A percentile compares a stretch with the other conserved stretches of the same genome.
Evolutionary conservation across 2,888 invertebrate species (phyloP).

Genomic region (Noctuana brunneofusca): DNA sequence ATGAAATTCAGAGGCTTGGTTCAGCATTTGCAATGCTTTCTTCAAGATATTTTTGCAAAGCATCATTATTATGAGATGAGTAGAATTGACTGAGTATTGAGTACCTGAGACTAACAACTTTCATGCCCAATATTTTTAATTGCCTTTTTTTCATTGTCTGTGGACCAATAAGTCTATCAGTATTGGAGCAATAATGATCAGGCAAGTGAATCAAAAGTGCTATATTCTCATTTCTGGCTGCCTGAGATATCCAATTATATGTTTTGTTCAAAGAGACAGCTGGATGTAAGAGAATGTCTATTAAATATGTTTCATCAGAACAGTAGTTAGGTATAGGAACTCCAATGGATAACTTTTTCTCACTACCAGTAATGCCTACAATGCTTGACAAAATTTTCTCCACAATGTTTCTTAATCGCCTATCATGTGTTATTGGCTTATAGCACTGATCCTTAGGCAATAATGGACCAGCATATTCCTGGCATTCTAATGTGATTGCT

Average conservation of each 20-base stretch:
- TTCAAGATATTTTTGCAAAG: constrained; percentile 78
- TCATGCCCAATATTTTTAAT: constrained; percentile 84
- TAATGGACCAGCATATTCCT: constrained; percentile 81
- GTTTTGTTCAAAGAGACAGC: constrained; percentile 60
- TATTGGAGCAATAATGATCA: constrained; percentile 85
- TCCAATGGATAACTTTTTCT: constrained; percentile 71
- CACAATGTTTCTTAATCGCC: constrained; percentile 76
- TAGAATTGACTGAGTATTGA: constrained; percentile 73
- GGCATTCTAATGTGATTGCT: constrained; percentile 84
- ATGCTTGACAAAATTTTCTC: constrained; percentile 72
- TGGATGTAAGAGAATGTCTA: constrained; percentile 84
- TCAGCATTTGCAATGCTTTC: constrained; percentile 67
- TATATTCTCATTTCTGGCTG: constrained; percentile 69
- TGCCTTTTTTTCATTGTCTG: constrained; percentile 85
- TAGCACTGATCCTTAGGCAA: constrained; percentile 79
- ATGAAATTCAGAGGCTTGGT: constrained; percentile 40
- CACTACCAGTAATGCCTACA: constrained; percentile 67
- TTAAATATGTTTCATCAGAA: constrained; percentile 81
- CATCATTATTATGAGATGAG: constrained; percentile 68
- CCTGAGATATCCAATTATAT: constrained; percentile 72
- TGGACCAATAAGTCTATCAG: constrained; percentile 82
- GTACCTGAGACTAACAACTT: constrained; percentile 83
- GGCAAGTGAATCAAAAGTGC: constrained; percentile 85
- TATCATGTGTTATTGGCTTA: constrained; percentile 79
- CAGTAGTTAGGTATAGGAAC: constrained; percentile 81